Conservation (phyloP, 1,140 invertebrate genomes). For the Bursaphelenchus mucronatus region DNA sequence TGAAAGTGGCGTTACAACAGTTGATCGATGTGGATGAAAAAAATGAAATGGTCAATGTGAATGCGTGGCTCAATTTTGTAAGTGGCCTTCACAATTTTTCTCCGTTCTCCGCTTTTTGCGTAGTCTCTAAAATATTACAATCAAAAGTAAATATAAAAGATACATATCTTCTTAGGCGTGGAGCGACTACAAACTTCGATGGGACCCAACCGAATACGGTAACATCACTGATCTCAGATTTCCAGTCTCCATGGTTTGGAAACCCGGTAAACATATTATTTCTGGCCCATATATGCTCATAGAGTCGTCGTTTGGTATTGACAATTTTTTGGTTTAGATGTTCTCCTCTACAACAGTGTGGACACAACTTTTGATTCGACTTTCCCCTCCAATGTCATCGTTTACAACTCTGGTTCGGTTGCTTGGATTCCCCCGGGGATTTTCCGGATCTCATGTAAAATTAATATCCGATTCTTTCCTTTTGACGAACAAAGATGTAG, state of each 20-base stretch:
- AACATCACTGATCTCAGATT: constrained; percentile 92
- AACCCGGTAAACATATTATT: constrained; percentile 67
- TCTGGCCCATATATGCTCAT: too few species aligned
- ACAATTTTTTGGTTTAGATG: too few species aligned
- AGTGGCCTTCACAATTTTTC: constrained; percentile 2
- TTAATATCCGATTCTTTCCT: constrained; percentile 57
- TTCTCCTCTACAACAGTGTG: constrained; percentile 46
- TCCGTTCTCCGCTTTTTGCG: too few species aligned
- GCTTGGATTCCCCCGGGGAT: constrained; percentile 59
- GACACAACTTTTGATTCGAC: constrained; percentile 59
- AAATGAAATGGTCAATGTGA: constrained; percentile 55
- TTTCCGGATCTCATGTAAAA: constrained; percentile 61
- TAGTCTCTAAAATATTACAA: too few species aligned
- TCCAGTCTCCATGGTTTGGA: constrained; percentile 92
- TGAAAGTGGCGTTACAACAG: constrained; percentile 71
- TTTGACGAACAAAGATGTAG: constrained; percentile 59
- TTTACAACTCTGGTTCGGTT: constrained; percentile 53
- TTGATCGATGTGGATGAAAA: constrained; percentile 92
- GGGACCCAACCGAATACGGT: constrained; percentile 91
- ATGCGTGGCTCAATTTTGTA: constrained; percentile 60
- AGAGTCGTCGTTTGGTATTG: too few species aligned
- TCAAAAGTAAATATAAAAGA: neutral
- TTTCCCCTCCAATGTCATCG: constrained; percentile 59
- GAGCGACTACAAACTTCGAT: constrained; percentile 73
- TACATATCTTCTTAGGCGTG: constrained; percentile 1